Conservation (phyloP, 2,113 vertebrate species). For the Strix uralensis region DNA sequence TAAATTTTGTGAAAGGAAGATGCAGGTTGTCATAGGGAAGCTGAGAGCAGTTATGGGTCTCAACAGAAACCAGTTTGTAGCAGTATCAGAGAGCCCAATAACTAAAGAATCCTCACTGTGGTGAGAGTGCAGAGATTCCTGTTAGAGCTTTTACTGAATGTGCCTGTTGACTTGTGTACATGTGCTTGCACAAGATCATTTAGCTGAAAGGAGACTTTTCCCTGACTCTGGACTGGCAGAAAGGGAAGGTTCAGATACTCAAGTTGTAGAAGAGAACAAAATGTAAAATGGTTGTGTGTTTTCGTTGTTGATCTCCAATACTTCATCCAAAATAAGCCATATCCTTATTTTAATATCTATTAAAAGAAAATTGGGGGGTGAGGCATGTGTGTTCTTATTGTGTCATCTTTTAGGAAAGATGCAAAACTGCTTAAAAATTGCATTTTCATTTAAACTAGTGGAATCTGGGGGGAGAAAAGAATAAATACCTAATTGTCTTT, state of each 20-base stretch:
- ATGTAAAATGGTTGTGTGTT: not conserved
- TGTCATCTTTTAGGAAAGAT: not conserved
- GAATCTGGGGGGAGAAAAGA: fast-evolving
- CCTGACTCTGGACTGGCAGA: not conserved
- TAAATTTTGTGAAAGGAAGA: not conserved
- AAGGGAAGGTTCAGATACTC: not conserved
- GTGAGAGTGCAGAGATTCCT: not conserved
- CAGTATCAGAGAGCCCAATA: fast-evolving
- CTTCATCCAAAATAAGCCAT: not conserved
- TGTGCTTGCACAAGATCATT: not conserved
- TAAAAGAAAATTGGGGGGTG: not conserved
- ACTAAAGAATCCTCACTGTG: not conserved
- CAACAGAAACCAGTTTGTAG: not conserved
- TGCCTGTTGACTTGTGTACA: fast-evolving
- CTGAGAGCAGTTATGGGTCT: not conserved
- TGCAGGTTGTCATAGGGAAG: not conserved
- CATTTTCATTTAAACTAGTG: not conserved
- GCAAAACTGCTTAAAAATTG: not conserved
- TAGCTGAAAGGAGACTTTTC: not conserved
- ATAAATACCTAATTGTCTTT: not conserved
- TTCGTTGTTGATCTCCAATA: not conserved
- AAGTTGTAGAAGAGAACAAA: not conserved
- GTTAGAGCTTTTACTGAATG: not conserved
- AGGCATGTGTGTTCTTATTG: fast-evolving
- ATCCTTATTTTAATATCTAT: not conserved